phyloP scores from a whole-genome alignment of 2,888 invertebrate species.

The Asteroscopus sphinx region DNA sequence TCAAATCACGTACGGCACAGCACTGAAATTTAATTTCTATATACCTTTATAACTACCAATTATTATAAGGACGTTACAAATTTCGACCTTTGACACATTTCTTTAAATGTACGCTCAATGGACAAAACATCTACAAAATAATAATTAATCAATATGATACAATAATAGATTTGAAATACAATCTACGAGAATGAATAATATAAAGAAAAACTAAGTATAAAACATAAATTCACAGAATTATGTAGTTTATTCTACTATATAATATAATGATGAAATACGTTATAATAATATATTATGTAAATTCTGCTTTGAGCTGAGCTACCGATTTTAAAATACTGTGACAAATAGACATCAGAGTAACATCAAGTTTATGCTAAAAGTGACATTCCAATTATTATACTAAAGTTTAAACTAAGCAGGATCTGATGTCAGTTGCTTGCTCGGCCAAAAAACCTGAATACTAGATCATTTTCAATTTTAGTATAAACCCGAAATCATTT shows the following conservation, averaged over 20 bases:
- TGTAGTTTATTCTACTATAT: conserved; percentile 44
- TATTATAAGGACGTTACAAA: conserved; percentile 39
- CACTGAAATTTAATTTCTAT: conserved; percentile 61
- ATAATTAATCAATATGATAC: conserved; percentile 48
- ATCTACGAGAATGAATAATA: conserved; percentile 48
- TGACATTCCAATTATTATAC: conserved; percentile 26
- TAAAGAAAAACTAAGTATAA: conserved; percentile 54
- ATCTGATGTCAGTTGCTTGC: conserved; percentile 4
- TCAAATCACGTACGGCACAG: conserved; percentile 63
- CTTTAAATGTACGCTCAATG: conserved; percentile 29
- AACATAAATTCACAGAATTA: conserved; percentile 55
- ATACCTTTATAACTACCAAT: conserved; percentile 44
- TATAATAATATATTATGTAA: conserved; percentile 48
- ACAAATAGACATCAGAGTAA: conserved; percentile 34
- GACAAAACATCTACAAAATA: conserved; percentile 44
- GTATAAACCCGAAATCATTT: conserved; percentile 46
- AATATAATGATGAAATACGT: conserved; percentile 32
- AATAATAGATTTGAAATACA: conserved; percentile 48
- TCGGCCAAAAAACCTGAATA: conserved; percentile 10
- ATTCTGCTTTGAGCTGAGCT: conserved; percentile 52
- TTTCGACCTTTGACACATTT: conserved; percentile 44
- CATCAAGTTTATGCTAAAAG: conserved; percentile 46
- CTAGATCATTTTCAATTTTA: conserved; percentile 40
- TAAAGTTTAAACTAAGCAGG: conserved; percentile 23
- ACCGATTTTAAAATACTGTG: conserved; percentile 49